phyloP scores from a whole-genome alignment of 2,113 vertebrate genomes.

The Litocranius walleri region DNA sequence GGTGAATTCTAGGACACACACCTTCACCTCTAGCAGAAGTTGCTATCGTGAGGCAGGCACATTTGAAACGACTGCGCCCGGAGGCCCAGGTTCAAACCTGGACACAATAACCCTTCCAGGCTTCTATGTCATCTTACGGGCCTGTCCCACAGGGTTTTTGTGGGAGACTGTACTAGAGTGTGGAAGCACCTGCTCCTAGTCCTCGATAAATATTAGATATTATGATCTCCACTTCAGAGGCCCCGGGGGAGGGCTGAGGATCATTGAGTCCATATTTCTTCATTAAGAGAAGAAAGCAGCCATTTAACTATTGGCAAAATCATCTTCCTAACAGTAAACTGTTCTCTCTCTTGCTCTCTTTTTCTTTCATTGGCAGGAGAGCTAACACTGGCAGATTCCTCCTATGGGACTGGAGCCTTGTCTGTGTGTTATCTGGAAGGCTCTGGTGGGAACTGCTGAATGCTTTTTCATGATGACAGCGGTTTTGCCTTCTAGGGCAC shows the following conservation, averaged over 20 bases:
- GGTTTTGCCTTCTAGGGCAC: neutral
- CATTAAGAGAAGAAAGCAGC: neutral
- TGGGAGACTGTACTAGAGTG: neutral
- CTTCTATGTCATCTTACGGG: accelerated
- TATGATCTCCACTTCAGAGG: neutral
- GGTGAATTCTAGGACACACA: neutral
- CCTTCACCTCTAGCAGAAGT: neutral
- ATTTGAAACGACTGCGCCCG: neutral
- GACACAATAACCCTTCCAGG: accelerated
- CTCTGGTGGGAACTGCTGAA: neutral
- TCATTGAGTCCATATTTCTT: neutral
- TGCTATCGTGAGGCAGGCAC: neutral
- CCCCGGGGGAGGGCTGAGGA: neutral
- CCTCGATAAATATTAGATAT: neutral
- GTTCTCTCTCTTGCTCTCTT: neutral
- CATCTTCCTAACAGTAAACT: neutral
- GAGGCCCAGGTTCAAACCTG: neutral
- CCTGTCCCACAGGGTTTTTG: neutral
- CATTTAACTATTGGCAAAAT: slow-evolving; percentile 21
- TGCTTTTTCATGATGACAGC: neutral
- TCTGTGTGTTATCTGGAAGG: neutral
- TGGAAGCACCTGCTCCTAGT: neutral
- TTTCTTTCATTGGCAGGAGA: neutral
- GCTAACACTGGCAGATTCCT: neutral
- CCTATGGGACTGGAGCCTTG: neutral